These are phyloP conservation scores for Andricus quercusramuli DNA, from an alignment of 2,888 invertebrate species.

Conservation along the genomic window DNA sequence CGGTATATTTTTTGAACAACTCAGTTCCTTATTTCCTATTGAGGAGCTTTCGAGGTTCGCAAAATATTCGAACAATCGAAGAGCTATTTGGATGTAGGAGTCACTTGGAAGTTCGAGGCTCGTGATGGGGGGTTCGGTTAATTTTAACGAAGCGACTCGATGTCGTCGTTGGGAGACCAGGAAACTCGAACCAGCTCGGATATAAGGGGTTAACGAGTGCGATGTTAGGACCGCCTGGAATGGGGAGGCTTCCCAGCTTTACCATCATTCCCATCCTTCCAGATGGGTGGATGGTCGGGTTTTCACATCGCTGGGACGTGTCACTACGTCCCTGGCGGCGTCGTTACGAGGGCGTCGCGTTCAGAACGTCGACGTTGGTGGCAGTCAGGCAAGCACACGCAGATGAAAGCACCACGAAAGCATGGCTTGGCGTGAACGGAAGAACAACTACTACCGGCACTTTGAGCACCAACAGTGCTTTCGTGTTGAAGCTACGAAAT, in stretches of 20 bases:
- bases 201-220: conserved; percentile 69
- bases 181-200: conserved; percentile 63
- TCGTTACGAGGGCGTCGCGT: conserved; percentile 76
- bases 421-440: conserved; percentile 41
- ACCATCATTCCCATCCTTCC: not conserved
- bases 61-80: not conserved
- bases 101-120: not conserved
- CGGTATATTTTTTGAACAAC: not conserved
- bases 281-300: conserved; percentile 48
- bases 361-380: conserved; percentile 73
- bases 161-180: conserved; percentile 49
- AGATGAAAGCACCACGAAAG: conserved; percentile 46
- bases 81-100: not conserved
- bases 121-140: conserved; percentile 11
- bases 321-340: conserved; percentile 72
- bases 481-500: conserved; percentile 33
- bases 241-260: conserved; percentile 45
- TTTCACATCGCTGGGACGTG: conserved; percentile 55
- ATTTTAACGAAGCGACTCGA: conserved; percentile 47
- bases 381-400: conserved; percentile 57
- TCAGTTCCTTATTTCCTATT: not conserved
- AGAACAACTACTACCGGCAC: conserved; percentile 42
- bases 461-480: conserved; percentile 51
- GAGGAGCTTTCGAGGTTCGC: not conserved
- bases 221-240: conserved; percentile 56